Evolutionary conservation across 2,797 vertebrate genomes (phyloP).

Genomic region (Taeniopygia guttata): DNA sequence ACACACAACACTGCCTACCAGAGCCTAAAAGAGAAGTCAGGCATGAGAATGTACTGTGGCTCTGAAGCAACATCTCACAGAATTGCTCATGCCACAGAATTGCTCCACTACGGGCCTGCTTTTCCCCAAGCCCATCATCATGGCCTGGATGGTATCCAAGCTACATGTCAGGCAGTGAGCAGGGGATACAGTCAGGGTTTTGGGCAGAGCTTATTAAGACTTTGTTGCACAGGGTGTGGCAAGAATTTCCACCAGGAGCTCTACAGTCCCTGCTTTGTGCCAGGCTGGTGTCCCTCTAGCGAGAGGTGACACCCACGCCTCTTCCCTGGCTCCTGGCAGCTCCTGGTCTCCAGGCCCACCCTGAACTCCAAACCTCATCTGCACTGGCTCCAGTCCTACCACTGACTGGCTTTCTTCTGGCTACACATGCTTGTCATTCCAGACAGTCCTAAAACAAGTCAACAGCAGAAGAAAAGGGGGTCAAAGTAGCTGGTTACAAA

Average conservation of each 20-base stretch:
- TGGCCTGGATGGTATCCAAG: background rate
- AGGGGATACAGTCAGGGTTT: background rate
- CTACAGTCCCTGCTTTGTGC: background rate
- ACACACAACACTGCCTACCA: background rate
- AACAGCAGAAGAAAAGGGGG: background rate
- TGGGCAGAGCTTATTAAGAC: background rate
- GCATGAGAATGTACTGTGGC: background rate
- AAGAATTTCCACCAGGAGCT: background rate
- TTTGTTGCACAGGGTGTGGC: background rate
- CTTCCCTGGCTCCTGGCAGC: background rate
- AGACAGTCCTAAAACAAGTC: background rate
- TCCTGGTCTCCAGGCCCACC: fast-evolving
- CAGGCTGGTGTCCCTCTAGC: background rate
- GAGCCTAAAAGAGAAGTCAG: background rate
- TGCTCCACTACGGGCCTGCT: background rate
- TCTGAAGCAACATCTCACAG: background rate
- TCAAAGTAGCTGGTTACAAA: background rate
- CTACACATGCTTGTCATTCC: background rate
- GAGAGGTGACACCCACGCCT: fast-evolving
- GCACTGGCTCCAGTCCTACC: background rate
- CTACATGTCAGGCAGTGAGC: background rate
- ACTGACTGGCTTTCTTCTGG: background rate
- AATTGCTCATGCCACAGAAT: background rate
- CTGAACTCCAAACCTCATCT: background rate
- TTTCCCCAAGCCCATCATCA: background rate